Evolutionary conservation across 2,113 vertebrate genomes (phyloP), one percentile per base, ranked within the genome.

Genomic region (Lamprotornis superbus): DNA sequence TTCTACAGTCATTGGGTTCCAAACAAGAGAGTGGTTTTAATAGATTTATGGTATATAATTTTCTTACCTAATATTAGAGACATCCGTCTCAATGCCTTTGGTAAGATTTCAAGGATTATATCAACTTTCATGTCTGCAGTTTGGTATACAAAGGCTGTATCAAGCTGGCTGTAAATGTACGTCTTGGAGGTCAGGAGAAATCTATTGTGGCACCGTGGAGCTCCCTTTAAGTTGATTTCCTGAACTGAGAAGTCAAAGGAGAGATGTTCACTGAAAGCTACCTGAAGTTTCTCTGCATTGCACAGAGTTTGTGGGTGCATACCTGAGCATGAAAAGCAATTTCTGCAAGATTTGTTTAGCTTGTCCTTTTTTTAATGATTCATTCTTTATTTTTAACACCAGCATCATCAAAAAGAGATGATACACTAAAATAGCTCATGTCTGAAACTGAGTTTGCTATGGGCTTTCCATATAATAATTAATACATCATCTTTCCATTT

Each of bases 1-100:
- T 60, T 61, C 57, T 76, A 18, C 23, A 63, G 75, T 73, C 39
- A 52, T 52, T 8, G 6, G 47, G 22, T 47, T 87, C 60, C 56
- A 77, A 94, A 65, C 1, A 5, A 86, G 42, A 79, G 19, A 39
- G 23, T 42, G 17, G n/a, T 80, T 63, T 87, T 80, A 94, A 96
- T 94, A 70, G 85, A 55, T 96, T 92, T 93, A 80, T 91, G 68
- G 44, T 77, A 88, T 93, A 81, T 80, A 8, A 85, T 91, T 89
- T 93, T 95, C 78, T 80, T 77, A 50, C 55, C 78, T 86, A 75
- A 74, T 87, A 82, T 70, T 92, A 90, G 37, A 1, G 14, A 56
- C 61, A 77, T 61, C 90, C 81, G 59, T 91, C 74, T 87, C 63
- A 73, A 76, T 87, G 87, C n/a, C 93, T 82, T 91, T 95, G 59